Evolutionary conservation across 1,140 invertebrate genomes (phyloP), one percentile per base, ranked within the genome.

Genomic region (Philopotamus ludificatus): DNA sequence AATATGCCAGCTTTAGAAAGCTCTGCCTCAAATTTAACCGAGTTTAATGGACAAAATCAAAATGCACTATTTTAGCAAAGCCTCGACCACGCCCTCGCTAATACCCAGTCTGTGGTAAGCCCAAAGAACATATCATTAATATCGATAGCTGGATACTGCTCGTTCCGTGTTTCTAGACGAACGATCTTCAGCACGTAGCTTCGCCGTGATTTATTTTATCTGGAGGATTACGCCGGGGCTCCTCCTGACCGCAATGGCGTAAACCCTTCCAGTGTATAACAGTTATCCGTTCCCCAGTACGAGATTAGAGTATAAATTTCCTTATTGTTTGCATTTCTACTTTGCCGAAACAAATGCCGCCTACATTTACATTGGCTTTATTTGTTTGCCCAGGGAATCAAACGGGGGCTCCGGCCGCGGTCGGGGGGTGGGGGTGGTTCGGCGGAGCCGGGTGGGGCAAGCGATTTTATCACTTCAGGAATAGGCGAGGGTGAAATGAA

Each of bases 251-350:
- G 53, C 53, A 57, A 57, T 41, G 53, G 53, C 51, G 51, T 21
- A 47, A 47, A 47, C 44, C 44, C 18, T 47, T 47, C 44, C 44
- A 47, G 44, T 47, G 44, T 47, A 41, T 20, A 22, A 25, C 58
- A 60, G 18, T 51, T 26, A 34, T 55, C 50, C 44, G 16, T 10
- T 15, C 59, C 45, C 42, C 22, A 3, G 28, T 26, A 47, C 57
- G 60, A 62, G 60, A 62, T 63, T 45, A 63, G 21, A 63, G 61
- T 55, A 57, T 47, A 66, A 51, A 58, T 63, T 66, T 66, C 67
- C 47, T 69, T 69, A 63, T 63, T 66, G 63, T 66, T 69, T 66
- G 63, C 50, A 34, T 63, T 66, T 63, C 59, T 63, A 57, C 53
- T 69, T 63, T 65, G 50, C 49, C 23, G 45, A 57, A 65, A 68